Evolutionary conservation across 2,113 vertebrate genomes (phyloP).

Genomic region (Aythya baeri): DNA sequence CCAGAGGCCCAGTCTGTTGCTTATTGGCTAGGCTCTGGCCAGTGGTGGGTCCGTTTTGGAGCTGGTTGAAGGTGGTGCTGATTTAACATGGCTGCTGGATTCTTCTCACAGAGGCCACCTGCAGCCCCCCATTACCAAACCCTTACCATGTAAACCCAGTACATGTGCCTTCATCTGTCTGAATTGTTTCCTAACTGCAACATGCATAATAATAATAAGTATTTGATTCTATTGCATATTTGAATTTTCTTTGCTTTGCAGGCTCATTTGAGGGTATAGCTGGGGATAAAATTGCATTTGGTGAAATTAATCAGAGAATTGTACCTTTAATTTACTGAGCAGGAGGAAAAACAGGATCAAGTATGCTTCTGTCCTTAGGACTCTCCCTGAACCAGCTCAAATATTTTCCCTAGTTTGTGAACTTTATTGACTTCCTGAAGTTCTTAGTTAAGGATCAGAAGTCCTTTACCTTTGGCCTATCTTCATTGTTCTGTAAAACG

Average conservation of each 20-base stretch:
- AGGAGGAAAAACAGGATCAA: background rate
- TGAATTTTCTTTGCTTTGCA: background rate
- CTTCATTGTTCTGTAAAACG: background rate
- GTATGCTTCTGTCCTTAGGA: background rate
- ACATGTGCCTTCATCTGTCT: too few species aligned
- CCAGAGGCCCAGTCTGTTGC: too few species aligned
- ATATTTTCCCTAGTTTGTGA: background rate
- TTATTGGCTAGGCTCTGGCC: too few species aligned
- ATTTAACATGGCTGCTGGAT: too few species aligned
- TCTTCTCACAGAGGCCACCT: too few species aligned
- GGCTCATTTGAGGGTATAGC: background rate
- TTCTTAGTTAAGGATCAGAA: background rate
- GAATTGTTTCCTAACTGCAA: too few species aligned
- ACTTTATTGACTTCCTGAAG: background rate
- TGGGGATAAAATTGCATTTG: background rate
- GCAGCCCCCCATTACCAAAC: too few species aligned
- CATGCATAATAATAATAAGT: too few species aligned
- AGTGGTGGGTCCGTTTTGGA: too few species aligned
- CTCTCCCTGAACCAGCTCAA: background rate
- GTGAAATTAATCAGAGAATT: background rate
- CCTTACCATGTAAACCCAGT: too few species aligned
- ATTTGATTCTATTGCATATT: background rate
- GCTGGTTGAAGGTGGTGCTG: too few species aligned
- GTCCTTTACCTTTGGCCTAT: background rate
- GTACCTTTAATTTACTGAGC: background rate